These are phyloP conservation scores for Lysandra coridon DNA, from an alignment of 2,888 invertebrate species.

Conservation along the genomic window DNA sequence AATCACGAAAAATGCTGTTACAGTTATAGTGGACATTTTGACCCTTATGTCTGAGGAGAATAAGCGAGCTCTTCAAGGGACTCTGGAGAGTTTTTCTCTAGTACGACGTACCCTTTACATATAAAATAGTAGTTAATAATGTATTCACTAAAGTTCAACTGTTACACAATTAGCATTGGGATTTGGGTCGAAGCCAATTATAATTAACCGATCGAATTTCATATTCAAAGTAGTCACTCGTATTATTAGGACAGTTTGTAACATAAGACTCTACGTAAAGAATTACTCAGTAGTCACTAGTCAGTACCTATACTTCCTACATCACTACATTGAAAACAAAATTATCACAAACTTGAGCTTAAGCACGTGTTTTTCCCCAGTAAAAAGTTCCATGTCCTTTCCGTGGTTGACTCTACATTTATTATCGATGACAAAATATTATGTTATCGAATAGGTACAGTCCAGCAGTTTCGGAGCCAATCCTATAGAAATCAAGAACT, in stretches of 20 bases:
- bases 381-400: too few species aligned
- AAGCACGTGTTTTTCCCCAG: too few species aligned
- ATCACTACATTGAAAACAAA: neutral
- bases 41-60: too few species aligned
- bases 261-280: neutral
- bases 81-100: neutral
- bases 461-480: too few species aligned
- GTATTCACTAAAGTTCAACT: neutral
- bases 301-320: neutral
- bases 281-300: too few species aligned
- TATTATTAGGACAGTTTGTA: neutral
- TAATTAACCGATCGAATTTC: neutral
- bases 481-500: too few species aligned
- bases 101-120: neutral
- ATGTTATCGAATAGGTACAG: too few species aligned
- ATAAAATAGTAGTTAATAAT: neutral
- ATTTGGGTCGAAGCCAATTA: conserved; percentile 20
- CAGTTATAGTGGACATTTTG: too few species aligned
- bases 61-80: too few species aligned
- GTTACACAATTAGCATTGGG: conserved; percentile 14
- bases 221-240: neutral
- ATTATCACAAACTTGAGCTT: neutral
- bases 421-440: too few species aligned
- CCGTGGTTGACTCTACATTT: too few species aligned
- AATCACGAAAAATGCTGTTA: too few species aligned